These are phyloP conservation scores for Cryptus viduatorius DNA, from an alignment of 2,888 invertebrate genomes.

Conservation along the genomic window DNA sequence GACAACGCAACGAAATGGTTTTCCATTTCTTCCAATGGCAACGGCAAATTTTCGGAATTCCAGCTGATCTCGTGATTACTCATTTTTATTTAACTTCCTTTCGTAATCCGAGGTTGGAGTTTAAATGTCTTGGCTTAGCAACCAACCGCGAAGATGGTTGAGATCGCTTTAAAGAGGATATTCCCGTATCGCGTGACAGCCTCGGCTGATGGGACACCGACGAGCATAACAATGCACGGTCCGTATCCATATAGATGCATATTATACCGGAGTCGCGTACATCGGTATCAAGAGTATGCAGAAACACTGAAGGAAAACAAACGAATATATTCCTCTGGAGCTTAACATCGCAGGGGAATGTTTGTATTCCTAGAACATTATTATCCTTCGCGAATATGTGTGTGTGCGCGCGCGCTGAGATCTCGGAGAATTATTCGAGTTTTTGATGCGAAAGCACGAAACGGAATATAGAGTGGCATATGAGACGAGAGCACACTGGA, in stretches of 20 bases:
- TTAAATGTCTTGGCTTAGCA: constrained; percentile 41
- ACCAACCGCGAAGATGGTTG: neutral
- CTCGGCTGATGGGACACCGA: neutral
- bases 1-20: neutral
- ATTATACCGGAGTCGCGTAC: neutral
- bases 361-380: too few species aligned
- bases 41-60: neutral
- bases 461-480: neutral
- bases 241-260: neutral
- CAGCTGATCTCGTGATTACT: too few species aligned
- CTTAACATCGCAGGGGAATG: too few species aligned
- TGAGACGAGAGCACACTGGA: neutral
- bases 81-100: neutral
- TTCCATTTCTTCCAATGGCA: too few species aligned
- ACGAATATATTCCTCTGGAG: too few species aligned
- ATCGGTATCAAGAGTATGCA: neutral
- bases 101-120: neutral
- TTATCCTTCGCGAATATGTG: neutral
- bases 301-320: too few species aligned
- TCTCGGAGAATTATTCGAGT: neutral
- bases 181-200: constrained; percentile 27
- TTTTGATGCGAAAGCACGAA: neutral
- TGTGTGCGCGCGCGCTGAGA: neutral
- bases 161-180: constrained; percentile 50
- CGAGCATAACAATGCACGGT: neutral